Evolutionary conservation across 1,140 invertebrate genomes (phyloP).

Genomic region (Drosophila rhopaloa): DNA sequence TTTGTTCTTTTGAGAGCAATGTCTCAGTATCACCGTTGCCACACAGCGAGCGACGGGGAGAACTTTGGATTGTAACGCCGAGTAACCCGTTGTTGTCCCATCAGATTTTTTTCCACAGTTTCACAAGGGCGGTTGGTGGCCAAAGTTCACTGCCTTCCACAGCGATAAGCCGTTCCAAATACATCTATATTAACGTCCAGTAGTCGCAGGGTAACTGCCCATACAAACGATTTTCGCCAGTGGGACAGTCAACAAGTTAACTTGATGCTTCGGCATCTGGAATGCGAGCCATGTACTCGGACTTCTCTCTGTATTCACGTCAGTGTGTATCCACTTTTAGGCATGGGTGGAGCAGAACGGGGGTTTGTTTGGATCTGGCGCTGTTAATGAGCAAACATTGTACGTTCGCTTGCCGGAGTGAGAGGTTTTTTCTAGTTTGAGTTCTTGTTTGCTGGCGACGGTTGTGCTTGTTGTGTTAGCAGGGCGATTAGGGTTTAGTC

Average conservation of each 20-base stretch:
- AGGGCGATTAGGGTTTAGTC: conserved; percentile 29
- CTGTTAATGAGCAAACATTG: conserved; percentile 41
- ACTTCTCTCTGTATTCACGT: conserved; percentile 1
- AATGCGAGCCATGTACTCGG: conserved; percentile 43
- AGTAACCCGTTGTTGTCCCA: conserved; percentile 5
- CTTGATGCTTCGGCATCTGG: conserved; percentile 3
- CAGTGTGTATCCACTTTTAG: conserved; percentile 6
- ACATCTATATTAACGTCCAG: conserved; percentile 6
- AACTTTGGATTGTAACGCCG: conserved; percentile 18
- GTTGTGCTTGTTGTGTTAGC: conserved; percentile 20
- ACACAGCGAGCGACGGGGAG: conserved; percentile 32
- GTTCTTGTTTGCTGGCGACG: background rate
- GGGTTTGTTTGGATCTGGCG: conserved; percentile 5
- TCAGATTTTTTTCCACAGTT: conserved; percentile 8
- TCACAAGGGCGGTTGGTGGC: conserved; percentile 10
- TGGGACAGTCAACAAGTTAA: conserved; percentile 52
- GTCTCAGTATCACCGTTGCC: conserved; percentile 47
- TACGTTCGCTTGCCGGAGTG: conserved; percentile 5
- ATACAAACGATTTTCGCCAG: conserved; percentile 15
- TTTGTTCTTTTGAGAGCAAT: conserved; percentile 62
- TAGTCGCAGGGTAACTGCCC: background rate
- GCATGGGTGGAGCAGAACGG: conserved; percentile 8
- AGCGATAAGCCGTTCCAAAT: conserved; percentile 24
- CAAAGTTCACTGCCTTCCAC: conserved; percentile 26
- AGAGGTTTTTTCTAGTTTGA: conserved; percentile 10